Evolutionary conservation across 2,113 vertebrate genomes (phyloP).

Genomic region (Rattus rattus): DNA sequence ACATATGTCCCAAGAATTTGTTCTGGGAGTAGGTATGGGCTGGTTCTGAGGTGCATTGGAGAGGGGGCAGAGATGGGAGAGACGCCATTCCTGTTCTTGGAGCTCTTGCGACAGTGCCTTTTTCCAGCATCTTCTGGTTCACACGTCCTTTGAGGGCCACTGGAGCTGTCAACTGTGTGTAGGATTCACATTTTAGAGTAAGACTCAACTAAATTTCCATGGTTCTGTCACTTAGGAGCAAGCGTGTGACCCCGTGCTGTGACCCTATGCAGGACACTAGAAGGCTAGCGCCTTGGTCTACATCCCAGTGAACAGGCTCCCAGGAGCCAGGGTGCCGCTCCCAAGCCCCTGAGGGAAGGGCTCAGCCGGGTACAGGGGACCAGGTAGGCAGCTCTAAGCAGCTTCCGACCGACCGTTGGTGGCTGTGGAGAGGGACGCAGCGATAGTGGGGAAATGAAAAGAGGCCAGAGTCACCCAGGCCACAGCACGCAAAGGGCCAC

Average conservation of each 20-base stretch:
- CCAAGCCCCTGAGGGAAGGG: not conserved
- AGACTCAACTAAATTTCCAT: not conserved
- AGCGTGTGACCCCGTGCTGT: not conserved
- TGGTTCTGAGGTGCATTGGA: not conserved
- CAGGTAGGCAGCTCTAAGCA: constrained; percentile 61
- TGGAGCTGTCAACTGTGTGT: not conserved
- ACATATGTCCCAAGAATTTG: rapidly evolving
- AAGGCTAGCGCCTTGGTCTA: rapidly evolving
- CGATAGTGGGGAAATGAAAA: constrained; percentile 24
- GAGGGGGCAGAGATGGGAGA: not conserved
- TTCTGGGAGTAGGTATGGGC: not conserved
- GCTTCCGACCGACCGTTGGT: constrained; percentile 75
- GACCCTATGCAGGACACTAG: not conserved
- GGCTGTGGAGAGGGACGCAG: constrained; percentile 65
- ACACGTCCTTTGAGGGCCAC: not conserved
- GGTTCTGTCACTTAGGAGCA: not conserved
- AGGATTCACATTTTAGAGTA: not conserved
- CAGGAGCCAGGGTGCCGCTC: not conserved
- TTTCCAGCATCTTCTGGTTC: not conserved
- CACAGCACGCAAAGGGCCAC: constrained; percentile 87
- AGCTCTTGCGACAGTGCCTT: rapidly evolving
- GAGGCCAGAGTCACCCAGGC: constrained; percentile 84
- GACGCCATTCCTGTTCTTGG: rapidly evolving
- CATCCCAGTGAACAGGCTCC: not conserved
- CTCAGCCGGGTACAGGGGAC: not conserved